phyloP scores from a whole-genome alignment of 2,888 invertebrate genomes.

The Drosophila mimica region DNA sequence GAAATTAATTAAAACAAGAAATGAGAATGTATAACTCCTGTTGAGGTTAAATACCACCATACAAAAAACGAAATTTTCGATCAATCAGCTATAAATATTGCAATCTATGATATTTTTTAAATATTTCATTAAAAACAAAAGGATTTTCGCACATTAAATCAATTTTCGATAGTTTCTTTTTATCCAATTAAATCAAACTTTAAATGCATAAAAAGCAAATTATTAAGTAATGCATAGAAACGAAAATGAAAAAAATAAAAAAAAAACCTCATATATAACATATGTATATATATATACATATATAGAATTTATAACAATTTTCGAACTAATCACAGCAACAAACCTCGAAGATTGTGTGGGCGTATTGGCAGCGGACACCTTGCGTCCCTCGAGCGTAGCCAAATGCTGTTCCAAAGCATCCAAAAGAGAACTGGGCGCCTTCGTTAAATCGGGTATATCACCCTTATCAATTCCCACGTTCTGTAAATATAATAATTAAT shows the following conservation, averaged over 20 bases:
- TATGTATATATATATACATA: too few relatives aligned
- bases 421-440: conserved; percentile 97
- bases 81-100: neutral
- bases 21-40: neutral
- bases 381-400: conserved; percentile 96
- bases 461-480: conserved; percentile 99
- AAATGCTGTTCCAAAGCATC: conserved; percentile 99
- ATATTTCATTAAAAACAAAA: neutral
- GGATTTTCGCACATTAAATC: neutral
- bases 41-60: neutral
- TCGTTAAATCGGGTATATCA: conserved; percentile 98
- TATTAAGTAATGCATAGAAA: conserved; percentile 8
- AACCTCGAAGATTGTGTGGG: conserved; percentile 94
- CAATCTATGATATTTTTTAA: neutral
- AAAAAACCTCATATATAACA: neutral
- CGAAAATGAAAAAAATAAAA: conserved; percentile 14
- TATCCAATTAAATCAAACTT: neutral
- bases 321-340: conserved; percentile 22
- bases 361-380: conserved; percentile 93
- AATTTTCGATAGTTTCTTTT: neutral
- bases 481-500: conserved; percentile 80
- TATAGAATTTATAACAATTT: neutral
- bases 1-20: conserved; percentile 25
- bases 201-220: neutral
- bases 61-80: neutral